Evolutionary conservation across 2,113 vertebrate species (phyloP).

Genomic region (Ammodytes dubius): DNA sequence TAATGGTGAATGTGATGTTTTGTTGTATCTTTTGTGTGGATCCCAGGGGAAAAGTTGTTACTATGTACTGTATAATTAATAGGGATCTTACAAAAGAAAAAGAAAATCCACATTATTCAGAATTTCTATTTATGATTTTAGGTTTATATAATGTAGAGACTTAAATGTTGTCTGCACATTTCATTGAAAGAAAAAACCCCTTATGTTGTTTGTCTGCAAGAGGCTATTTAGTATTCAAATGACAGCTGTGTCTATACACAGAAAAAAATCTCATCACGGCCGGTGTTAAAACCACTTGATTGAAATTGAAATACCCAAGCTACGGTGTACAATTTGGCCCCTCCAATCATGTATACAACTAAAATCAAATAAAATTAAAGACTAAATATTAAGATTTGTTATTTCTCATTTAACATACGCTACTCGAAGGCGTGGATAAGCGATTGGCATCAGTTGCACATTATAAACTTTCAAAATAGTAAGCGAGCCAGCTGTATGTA

Average conservation of each 20-base stretch:
- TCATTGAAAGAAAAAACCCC: neutral
- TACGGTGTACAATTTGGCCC: neutral
- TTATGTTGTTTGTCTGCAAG: neutral
- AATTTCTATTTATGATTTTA: no score
- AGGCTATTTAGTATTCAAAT: constrained; percentile 4
- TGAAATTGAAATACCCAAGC: constrained; percentile 11
- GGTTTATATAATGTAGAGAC: neutral
- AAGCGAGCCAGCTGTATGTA: neutral
- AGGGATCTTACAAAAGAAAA: no score
- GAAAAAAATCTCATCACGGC: neutral
- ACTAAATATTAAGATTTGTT: neutral
- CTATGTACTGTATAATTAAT: no score
- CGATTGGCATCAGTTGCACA: neutral
- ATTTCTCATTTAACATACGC: neutral
- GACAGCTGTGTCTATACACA: neutral
- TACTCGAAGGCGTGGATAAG: neutral
- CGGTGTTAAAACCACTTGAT: neutral
- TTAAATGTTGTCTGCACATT: neutral
- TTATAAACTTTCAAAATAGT: neutral
- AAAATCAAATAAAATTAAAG: neutral
- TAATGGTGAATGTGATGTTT: no score
- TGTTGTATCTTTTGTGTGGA: no score
- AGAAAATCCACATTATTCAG: no score
- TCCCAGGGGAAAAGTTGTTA: no score
- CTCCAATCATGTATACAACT: neutral